Evolutionary conservation across 2,888 invertebrate genomes (phyloP).

Genomic region (Thymelicus sylvestris): DNA sequence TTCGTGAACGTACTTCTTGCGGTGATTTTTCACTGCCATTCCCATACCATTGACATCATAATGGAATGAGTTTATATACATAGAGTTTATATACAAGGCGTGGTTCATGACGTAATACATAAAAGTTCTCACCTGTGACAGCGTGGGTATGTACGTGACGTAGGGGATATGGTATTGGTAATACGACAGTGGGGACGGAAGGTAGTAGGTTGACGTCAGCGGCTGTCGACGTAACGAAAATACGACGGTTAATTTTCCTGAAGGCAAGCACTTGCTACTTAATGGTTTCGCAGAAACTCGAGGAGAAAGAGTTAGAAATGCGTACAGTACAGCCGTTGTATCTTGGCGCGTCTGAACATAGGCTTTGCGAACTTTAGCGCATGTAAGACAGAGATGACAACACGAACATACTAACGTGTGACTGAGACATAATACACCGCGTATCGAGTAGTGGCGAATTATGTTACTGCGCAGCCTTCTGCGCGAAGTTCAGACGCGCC

Average conservation of each 20-base stretch:
- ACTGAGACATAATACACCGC: too few relatives aligned
- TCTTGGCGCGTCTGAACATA: too few relatives aligned
- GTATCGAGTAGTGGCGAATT: too few relatives aligned
- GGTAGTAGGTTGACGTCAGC: conserved; percentile 75
- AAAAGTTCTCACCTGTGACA: conserved; percentile 71
- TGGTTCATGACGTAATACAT: conserved; percentile 22
- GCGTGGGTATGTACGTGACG: conserved; percentile 72
- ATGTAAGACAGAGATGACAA: too few relatives aligned
- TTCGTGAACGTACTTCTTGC: neutral
- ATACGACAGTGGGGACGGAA: conserved; percentile 68
- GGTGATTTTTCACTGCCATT: conserved; percentile 12
- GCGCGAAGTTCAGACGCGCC: too few relatives aligned
- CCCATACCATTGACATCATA: conserved; percentile 24
- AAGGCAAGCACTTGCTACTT: conserved; percentile 8
- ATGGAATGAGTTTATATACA: conserved; percentile 29
- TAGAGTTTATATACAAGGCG: conserved; percentile 16
- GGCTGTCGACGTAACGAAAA: conserved; percentile 64
- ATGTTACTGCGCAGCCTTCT: too few relatives aligned
- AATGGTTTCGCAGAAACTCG: conserved; percentile 1
- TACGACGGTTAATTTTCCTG: conserved; percentile 36
- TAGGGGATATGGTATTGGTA: conserved; percentile 75
- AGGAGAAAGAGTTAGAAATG: conserved; percentile 9
- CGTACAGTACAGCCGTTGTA: too few relatives aligned
- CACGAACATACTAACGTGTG: too few relatives aligned
- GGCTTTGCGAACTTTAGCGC: too few relatives aligned